Percentiles rank a stretch among this genome's conserved stretches.
Evolutionary conservation across 1,140 invertebrate species (phyloP).

Genomic region (Heliconius hermathena): DNA sequence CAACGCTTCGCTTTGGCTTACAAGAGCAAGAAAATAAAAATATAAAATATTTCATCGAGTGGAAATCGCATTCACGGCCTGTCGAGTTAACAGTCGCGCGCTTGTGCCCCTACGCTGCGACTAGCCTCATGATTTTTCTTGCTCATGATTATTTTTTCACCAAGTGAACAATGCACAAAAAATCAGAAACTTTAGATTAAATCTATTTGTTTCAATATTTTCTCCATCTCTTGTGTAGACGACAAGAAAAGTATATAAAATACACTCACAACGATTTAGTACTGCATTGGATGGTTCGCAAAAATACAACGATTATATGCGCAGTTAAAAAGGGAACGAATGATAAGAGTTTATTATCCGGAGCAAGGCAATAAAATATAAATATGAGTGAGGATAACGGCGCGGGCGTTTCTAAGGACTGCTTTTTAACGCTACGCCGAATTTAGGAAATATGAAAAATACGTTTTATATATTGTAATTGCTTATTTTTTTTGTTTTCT

Average conservation of each 20-base stretch:
- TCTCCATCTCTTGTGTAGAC: too few relatives aligned
- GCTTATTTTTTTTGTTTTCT: neutral
- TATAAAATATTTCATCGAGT: too few relatives aligned
- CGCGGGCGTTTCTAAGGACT: slow-evolving; percentile 17
- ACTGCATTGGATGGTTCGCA: neutral
- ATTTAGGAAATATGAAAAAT: neutral
- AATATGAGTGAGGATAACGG: slow-evolving; percentile 28
- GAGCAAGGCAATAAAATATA: slow-evolving; percentile 26
- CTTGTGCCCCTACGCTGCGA: too few relatives aligned
- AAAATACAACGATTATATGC: slow-evolving; percentile 18
- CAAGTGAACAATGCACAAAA: too few relatives aligned
- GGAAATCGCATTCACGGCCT: too few relatives aligned
- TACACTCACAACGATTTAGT: neutral
- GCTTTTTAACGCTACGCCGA: neutral
- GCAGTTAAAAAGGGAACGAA: slow-evolving; percentile 24
- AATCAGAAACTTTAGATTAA: too few relatives aligned
- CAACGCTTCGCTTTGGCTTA: too few relatives aligned
- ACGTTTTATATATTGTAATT: neutral
- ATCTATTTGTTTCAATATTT: too few relatives aligned
- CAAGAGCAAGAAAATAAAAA: too few relatives aligned
- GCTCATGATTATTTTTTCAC: too few relatives aligned
- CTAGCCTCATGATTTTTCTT: too few relatives aligned
- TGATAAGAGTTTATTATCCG: slow-evolving; percentile 35
- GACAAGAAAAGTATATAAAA: neutral
- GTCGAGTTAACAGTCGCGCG: too few relatives aligned